Percentiles rank a stretch among this genome's conserved stretches.
Conservation (phyloP, 1,140 invertebrate species). For the Oryzaephilus surinamensis region DNA sequence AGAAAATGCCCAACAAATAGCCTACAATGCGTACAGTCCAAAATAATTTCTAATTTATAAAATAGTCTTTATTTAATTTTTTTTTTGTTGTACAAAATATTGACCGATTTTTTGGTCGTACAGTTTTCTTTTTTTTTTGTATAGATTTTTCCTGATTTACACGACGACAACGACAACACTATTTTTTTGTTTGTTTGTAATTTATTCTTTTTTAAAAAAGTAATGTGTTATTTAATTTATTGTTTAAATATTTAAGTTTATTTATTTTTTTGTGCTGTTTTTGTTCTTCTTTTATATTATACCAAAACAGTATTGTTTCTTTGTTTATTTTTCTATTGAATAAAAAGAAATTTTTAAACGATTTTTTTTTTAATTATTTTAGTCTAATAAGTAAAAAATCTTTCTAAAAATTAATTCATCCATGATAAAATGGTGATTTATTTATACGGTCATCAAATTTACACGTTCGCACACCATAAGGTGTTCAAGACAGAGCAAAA, state of each 20-base stretch:
- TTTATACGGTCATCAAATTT: no score
- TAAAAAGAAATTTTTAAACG: no score
- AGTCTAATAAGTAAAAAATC: no score
- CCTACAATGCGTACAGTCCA: conserved; percentile 49
- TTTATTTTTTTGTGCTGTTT: conserved; percentile 1
- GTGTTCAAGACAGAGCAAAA: no score
- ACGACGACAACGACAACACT: not conserved
- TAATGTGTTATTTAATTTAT: conserved; percentile 8
- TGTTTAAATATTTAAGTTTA: conserved; percentile 3
- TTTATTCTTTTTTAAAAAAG: no score
- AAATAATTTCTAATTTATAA: conserved; percentile 19
- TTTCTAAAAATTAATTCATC: no score
- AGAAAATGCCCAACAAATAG: conserved; percentile 52
- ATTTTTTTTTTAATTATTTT: no score
- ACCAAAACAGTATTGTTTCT: no score
- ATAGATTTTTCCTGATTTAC: conserved; percentile 9
- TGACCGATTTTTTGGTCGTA: conserved; percentile 20
- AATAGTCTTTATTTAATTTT: conserved; percentile 5
- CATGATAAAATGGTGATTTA: no score
- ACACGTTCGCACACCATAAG: no score
- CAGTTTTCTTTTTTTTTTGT: conserved; percentile 4
- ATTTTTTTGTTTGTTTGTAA: no score
- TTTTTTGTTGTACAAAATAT: conserved; percentile 13
- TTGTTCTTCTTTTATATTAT: conserved; percentile 4
- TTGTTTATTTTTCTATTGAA: no score